Base-by-base conservation (phyloP, 2,888 invertebrate species). In the Drosophila engyochracea region DNA sequence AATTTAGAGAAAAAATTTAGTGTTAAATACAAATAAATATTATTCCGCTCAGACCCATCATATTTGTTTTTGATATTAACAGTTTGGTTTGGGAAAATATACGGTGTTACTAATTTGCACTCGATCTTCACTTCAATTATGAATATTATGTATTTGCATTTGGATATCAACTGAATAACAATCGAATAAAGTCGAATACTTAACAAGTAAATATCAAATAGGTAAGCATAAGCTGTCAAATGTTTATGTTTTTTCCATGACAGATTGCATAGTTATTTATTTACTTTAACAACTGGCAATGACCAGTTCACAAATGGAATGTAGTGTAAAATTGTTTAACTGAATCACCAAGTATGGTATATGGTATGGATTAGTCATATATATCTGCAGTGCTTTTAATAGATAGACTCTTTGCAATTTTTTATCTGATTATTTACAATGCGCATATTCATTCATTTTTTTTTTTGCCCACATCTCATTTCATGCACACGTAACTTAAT, bases 11-110 rank as follows among this genome's bases (percentile, higher is more conserved):
- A 44, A 57, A 57, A 30, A 49, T 59, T 31, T 30, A 53, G 41
- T 41, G 25, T 22, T n/a, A 44, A 25, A 39, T 14, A 2, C 47
- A 58, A 47, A 74, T 54, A 62, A 58, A 16, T 25, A 25, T 47
- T 58, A 53, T 61, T 41, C 37, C 47, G 44, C 55, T 31, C 47
- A 54, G 54, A 3, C 4, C 22, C 2, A 22, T 19, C 7, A 5
- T 60, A 52, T 79, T 75, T 79, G 41, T 10, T 39, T 65, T 35
- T 41, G 0, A 22, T 22, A 65, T 77, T 76, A 68, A 22, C 73
- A 33, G 3, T 12, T 9, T 19, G 16, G 30, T 14, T 39, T 70
- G 62, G 35, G 16, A 47, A 55, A 67, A 58, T 41, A 41, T 57
- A 7, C 19, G 47, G 4, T 25, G 47, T 16, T 47, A 41, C 49